Evolutionary conservation across 2,888 invertebrate species (phyloP), one percentile per base, ranked within the genome.

Genomic region (Scaeva pyrastri): DNA sequence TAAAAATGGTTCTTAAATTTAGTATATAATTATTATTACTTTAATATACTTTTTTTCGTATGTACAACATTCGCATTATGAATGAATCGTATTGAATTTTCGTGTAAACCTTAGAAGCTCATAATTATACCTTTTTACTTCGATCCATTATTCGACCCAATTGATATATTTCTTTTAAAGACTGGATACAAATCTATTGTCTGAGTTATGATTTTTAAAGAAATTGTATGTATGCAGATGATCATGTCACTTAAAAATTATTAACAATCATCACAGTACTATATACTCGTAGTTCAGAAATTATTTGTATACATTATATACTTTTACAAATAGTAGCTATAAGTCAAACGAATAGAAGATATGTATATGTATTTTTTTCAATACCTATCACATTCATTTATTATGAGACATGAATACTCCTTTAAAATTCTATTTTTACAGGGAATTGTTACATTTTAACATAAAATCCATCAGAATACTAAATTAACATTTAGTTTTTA

Each of bases 1-100:
- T 26, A 23, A 41, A 68, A 77, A 86, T 36, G 82, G 86, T 86
- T 82, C 82, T 86, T 78, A 70, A 78, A 11, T 64, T 21, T 74
- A 82, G 71, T 21, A 52, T 74, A 52, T 86, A 82, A 74, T 82
- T 77, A 82, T 86, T 50, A 23, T 71, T 70, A 62, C 45, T 58
- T 50, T 62, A 43, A 45, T 74, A 62, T 76, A 73, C 41, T n/a
- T 23, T 58, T n/a, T 52, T 23, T 21, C 19, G 14, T 52, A 7
- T 23, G 2, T 21, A 6, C 6, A 48, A 52, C 23, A 52, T 52
- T 26, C 8, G 31, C 31, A 52, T 26, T 12, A 39, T 39, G 10
- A 6, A 48, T 11, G 19, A 21, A 21, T 50, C 12, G 4, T 21
- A 5, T 50, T 12, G 1, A 50, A 50, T 21, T 19, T 1, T 50